Base-by-base conservation (phyloP, 2,113 vertebrate species). In the Pithys albifrons region DNA sequence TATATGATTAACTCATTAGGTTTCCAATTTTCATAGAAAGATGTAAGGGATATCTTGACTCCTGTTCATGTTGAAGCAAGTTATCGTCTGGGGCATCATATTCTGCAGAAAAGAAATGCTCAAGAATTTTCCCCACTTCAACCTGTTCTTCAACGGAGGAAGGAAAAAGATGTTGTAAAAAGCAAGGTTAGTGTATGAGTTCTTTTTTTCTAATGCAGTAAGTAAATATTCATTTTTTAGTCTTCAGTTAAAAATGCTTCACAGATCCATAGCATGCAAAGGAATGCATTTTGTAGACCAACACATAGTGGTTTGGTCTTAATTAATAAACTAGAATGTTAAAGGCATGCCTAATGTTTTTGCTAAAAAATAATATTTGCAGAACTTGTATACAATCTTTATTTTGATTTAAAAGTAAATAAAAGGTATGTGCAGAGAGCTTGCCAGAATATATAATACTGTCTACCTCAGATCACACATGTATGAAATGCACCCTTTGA, bases 41-140 rank as follows among this genome's bases (percentile, higher is more conserved):
- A 99, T 65, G 97, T 99, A 85, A 98, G 98, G 93, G 99, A 99
- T 97, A 98, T 99, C 96, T 98, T 98, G 84, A 99, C 98, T 43
- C 98, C 99, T 10, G 97, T 99, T 80, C 96, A 98, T 78, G 98
- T 99, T 90, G 97, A 99, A 96, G 98, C 98, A 17, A 98, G 97
- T 54, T 99, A 99, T 73, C 97, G 84, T 45, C 98, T 99, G 64
- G 99, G 98, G 17, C 97, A 97, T 51, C 98, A 98, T 19, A 90
- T 96, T 39, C 75, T 97, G 72, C 91, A 81, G 35, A 98, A 96
- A 95, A 81, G 64, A 41, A 90, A 92, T 18, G 58, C 85, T 24
- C 96, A 97, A 55, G 94, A 94, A 66, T 98, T 99, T 75, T 97
- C 97, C 59, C 95, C 98, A 17, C 98, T 99, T 65, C 98, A 98